Conservation (phyloP, 1,140 invertebrate species). For the Calliopsis andreniformis region DNA sequence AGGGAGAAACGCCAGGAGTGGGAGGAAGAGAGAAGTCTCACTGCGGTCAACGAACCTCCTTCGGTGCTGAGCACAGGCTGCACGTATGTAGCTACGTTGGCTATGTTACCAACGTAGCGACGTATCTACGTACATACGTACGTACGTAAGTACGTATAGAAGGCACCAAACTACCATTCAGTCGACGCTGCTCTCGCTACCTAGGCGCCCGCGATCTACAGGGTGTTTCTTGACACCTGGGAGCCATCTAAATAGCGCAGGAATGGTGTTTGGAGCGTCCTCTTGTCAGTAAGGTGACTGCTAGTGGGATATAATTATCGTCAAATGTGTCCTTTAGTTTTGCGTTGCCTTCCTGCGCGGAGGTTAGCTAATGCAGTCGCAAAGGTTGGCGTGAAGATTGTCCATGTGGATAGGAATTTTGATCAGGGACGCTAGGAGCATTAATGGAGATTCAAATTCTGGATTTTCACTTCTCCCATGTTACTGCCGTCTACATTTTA, state of each 20-base stretch:
- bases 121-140: slow-evolving; percentile 51
- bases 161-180: slow-evolving; percentile 60
- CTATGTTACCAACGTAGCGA: slow-evolving; percentile 53
- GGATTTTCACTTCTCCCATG: no score
- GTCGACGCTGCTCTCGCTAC: slow-evolving; percentile 45
- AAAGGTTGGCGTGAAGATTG: no score
- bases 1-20: not conserved
- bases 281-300: not conserved
- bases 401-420: no score
- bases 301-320: not conserved
- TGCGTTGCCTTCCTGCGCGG: no score
- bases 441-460: no score
- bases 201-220: slow-evolving; percentile 69
- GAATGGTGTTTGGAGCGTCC: no score
- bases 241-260: not conserved
- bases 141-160: slow-evolving; percentile 29
- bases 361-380: no score
- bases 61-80: slow-evolving; percentile 53
- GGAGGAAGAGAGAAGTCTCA: slow-evolving; percentile 68
- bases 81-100: slow-evolving; percentile 49
- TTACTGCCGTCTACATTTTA: no score
- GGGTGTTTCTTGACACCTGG: slow-evolving; percentile 15
- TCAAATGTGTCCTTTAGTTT: not conserved
- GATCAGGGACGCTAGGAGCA: no score
- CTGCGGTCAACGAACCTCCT: slow-evolving; percentile 77